These are phyloP conservation scores for Agapetus fuscipes DNA, from an alignment of 2,888 invertebrate species.

Conservation along the genomic window DNA sequence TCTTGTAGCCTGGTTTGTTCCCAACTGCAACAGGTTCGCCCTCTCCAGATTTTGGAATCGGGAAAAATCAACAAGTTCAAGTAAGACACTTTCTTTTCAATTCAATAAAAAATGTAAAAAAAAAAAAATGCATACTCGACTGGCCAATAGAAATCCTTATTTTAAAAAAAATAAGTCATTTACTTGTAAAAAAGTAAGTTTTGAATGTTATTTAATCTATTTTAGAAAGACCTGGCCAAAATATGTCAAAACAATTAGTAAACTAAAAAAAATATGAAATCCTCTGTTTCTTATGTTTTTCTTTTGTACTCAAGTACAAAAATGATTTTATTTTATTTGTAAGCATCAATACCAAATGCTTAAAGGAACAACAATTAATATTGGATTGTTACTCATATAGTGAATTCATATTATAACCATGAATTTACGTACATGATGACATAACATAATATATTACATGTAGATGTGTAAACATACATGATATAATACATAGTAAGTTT, in stretches of 20 bases:
- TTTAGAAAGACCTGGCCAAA: not conserved
- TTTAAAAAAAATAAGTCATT: not conserved
- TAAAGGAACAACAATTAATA: too few species aligned
- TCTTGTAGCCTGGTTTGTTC: not conserved
- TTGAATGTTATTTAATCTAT: too few species aligned
- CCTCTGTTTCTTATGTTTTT: not conserved
- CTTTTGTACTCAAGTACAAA: too few species aligned
- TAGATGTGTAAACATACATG: slow-evolving; percentile 17
- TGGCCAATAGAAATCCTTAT: too few species aligned
- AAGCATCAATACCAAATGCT: too few species aligned
- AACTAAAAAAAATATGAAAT: not conserved
- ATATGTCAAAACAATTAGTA: not conserved
- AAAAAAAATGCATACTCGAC: too few species aligned
- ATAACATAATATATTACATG: slow-evolving; percentile 19
- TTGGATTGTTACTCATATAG: too few species aligned
- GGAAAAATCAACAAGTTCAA: not conserved
- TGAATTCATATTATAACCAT: too few species aligned
- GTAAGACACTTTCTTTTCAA: not conserved
- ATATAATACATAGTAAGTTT: slow-evolving; percentile 40
- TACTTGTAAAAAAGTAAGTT: not conserved
- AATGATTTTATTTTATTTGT: too few species aligned
- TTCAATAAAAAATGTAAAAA: not conserved
- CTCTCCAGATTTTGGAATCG: not conserved
- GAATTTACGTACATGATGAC: too few species aligned
- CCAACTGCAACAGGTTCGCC: not conserved